Conservation (phyloP, 2,113 vertebrate species). For the Archilochus colubris region DNA sequence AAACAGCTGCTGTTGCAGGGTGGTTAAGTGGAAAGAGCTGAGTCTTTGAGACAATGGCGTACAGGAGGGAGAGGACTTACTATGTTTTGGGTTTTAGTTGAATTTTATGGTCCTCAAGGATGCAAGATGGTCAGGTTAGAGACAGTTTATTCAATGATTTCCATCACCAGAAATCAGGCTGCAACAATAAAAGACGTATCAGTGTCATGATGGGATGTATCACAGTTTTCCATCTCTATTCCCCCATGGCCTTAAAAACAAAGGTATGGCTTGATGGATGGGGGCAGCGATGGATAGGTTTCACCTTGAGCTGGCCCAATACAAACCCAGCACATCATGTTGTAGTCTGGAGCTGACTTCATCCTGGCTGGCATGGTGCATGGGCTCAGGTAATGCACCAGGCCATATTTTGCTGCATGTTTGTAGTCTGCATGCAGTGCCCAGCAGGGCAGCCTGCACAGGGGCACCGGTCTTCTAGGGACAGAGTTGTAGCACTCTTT, state of each 20-base stretch:
- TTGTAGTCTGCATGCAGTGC: neutral
- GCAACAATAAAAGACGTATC: neutral
- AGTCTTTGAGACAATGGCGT: neutral
- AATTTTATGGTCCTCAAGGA: neutral
- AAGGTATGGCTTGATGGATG: neutral
- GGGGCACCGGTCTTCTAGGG: neutral
- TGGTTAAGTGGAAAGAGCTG: neutral
- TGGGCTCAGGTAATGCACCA: neutral
- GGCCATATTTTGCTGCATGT: neutral
- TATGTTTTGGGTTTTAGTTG: neutral
- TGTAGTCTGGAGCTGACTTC: neutral
- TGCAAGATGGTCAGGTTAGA: neutral
- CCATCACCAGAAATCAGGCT: neutral
- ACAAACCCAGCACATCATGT: neutral
- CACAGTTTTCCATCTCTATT: neutral
- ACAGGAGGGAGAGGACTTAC: neutral
- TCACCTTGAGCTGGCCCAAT: neutral
- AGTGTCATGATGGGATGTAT: accelerated
- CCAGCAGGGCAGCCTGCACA: neutral
- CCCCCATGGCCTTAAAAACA: neutral
- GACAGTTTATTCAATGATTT: neutral
- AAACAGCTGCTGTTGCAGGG: neutral
- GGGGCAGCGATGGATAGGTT: neutral
- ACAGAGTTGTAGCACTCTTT: accelerated
- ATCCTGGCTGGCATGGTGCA: neutral